phyloP scores from a whole-genome alignment of 2,888 invertebrate species.

The Mimas tiliae region DNA sequence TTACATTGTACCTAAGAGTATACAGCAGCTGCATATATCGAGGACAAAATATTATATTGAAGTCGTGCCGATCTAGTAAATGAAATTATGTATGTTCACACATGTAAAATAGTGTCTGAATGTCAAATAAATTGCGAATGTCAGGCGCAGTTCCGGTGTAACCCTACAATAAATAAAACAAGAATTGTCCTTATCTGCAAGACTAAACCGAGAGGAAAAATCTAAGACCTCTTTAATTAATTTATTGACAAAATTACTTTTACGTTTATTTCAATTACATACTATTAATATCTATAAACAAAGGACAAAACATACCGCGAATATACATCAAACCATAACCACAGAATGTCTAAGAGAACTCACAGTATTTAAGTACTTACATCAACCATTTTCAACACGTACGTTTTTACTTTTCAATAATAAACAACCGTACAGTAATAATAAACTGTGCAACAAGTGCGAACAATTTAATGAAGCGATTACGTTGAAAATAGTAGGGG shows the following conservation, averaged over 20 bases:
- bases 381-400: not conserved
- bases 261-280: too few relatives aligned
- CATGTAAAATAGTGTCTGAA: conserved; percentile 8
- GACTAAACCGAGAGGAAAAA: not conserved
- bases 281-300: not conserved
- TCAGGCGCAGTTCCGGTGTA: not conserved
- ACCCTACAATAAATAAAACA: not conserved
- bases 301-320: not conserved
- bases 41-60: not conserved
- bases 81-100: conserved; percentile 1
- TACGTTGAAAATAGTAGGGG: not conserved
- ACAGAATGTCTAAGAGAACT: too few relatives aligned
- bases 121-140: conserved; percentile 9
- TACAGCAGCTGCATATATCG: not conserved
- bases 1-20: not conserved
- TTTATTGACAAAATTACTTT: not conserved
- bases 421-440: not conserved
- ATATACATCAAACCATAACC: not conserved
- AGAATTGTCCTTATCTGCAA: not conserved
- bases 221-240: not conserved
- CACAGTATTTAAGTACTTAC: too few relatives aligned
- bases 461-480: not conserved
- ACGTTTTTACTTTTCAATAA: not conserved
- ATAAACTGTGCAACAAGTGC: conserved; percentile 4
- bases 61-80: not conserved